Percentiles rank a stretch among this genome's conserved stretches.
phyloP scores from a whole-genome alignment of 2,888 invertebrate species.

The Nomada fabriciana region DNA sequence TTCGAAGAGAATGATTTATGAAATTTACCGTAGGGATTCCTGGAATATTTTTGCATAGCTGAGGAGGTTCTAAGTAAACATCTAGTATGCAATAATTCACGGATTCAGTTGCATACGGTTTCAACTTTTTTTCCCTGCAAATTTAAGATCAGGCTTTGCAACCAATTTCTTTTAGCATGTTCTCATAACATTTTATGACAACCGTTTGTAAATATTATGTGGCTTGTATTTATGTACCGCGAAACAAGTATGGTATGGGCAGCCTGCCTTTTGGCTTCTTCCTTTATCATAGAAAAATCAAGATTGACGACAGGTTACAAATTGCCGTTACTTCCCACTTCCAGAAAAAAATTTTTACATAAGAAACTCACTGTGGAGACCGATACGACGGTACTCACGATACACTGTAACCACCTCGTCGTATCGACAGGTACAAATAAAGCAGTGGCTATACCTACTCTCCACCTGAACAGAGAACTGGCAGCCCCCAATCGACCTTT shows the following conservation, averaged over 20 bases:
- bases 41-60: too few relatives aligned
- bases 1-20: too few relatives aligned
- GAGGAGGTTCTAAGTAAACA: too few relatives aligned
- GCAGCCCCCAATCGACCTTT: slow-evolving; percentile 71
- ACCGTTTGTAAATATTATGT: too few relatives aligned
- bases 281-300: slow-evolving; percentile 15
- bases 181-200: too few relatives aligned
- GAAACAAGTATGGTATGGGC: neutral
- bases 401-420: slow-evolving; percentile 60
- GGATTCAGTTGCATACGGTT: too few relatives aligned
- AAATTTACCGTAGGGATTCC: too few relatives aligned
- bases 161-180: too few relatives aligned
- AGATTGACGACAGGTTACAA: slow-evolving; percentile 42
- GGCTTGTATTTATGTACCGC: too few relatives aligned
- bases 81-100: too few relatives aligned
- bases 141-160: too few relatives aligned
- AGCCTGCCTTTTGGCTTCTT: neutral
- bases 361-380: slow-evolving; percentile 41
- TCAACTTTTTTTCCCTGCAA: too few relatives aligned
- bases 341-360: slow-evolving; percentile 46
- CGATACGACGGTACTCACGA: slow-evolving; percentile 51
- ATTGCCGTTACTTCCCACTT: slow-evolving; percentile 37
- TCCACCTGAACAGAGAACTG: slow-evolving; percentile 55
- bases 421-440: slow-evolving; percentile 72
- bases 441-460: slow-evolving; percentile 58